phyloP scores from a whole-genome alignment of 2,113 vertebrate species.

The Alethe castanea region DNA sequence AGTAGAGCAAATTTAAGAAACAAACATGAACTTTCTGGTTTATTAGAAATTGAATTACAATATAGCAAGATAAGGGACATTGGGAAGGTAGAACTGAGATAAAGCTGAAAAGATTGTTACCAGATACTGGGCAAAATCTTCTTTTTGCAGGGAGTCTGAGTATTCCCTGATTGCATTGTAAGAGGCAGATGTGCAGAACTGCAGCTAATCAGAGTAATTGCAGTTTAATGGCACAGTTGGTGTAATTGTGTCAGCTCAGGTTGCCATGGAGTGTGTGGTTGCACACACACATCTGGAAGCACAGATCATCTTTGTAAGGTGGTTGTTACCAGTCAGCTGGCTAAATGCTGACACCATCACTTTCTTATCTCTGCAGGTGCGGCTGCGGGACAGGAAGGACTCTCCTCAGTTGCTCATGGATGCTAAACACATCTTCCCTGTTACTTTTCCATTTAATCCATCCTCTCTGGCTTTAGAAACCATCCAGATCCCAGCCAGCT shows the following conservation, averaged over 20 bases:
- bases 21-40: background rate
- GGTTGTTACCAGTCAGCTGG: background rate
- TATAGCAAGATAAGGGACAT: background rate
- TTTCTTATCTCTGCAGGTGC: slow-evolving; percentile 78
- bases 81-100: background rate
- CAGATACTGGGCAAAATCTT: background rate
- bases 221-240: background rate
- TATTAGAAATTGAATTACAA: background rate
- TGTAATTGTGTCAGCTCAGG: background rate
- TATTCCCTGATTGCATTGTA: background rate
- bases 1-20: background rate
- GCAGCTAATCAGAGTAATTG: background rate
- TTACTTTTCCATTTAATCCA: slow-evolving; percentile 96
- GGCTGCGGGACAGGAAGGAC: slow-evolving; percentile 92
- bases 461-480: slow-evolving; percentile 94
- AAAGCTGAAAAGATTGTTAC: background rate
- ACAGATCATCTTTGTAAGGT: background rate
- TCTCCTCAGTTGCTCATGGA: slow-evolving; percentile 96
- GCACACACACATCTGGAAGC: background rate
- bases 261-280: background rate
- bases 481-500: slow-evolving; percentile 93
- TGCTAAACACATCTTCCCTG: slow-evolving; percentile 96
- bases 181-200: background rate
- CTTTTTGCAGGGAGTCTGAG: background rate
- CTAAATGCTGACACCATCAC: background rate